Base-by-base conservation (phyloP, 2,888 invertebrate genomes). In the Scrobipalpa atriplicella region DNA sequence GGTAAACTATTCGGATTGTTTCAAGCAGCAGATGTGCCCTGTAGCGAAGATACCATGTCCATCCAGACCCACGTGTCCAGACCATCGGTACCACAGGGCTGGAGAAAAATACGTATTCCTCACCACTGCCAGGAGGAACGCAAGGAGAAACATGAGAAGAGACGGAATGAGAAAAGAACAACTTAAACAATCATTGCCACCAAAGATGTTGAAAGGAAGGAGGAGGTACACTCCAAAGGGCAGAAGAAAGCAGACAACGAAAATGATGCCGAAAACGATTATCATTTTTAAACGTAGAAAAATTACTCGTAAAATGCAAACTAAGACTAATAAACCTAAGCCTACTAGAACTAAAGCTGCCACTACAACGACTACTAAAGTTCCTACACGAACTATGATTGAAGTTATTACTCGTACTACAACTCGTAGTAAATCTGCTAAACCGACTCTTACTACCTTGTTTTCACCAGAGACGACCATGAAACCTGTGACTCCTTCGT, bases 31-130 rank as follows among this genome's bases (percentile, higher is more conserved):
- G 13, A 41, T 19, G 41, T 51, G 36, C 21, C 47, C 43, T 6
- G 16, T 58, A 13, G 54, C 54, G 8, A 58, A 58, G n/a, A 21
- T n/a, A 16, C 61, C 61, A 18, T 61, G 61, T 39, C 61, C 61
- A 0, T 61, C 61, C 2, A 61, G 41, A 18, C 61, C 61, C 0
- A 61, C 61, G 1, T 61, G 61, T 18, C 61, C 61, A 3, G 61
- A 61, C 18, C 61, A 61, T 5, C n/a, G 61, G 18, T 61, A 21
- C 18, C 61, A 61, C 10, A 61, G 39, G 13, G 16, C 16, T 18
- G 61, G 61, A 10, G 39, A 61, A 0, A 38, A 18, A 7, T 61
- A 61, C 18, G 39, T 61, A 61, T 61, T 39, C 18, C n/a, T 61
- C 39, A 39, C 61, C 9, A 7, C 61, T 10, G 39, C 39, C 9